phyloP scores from a whole-genome alignment of 2,888 invertebrate species.

The Aspidiotus destructor region DNA sequence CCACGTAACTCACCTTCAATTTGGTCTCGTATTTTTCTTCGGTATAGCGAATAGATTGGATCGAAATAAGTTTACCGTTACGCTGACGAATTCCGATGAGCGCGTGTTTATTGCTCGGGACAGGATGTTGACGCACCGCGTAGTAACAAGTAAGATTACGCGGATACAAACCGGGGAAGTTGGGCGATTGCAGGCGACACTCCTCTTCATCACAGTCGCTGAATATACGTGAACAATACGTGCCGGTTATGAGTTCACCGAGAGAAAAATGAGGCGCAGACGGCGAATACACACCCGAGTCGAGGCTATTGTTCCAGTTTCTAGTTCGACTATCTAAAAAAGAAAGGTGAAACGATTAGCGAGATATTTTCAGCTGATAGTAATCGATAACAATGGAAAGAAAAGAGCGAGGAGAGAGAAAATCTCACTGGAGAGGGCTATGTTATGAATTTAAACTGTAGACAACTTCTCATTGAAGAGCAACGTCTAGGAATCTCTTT shows the following conservation, averaged over 20 bases:
- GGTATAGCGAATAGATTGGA: conserved; percentile 51
- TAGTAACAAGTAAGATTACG: conserved; percentile 90
- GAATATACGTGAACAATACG: conserved; percentile 85
- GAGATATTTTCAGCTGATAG: too few relatives aligned
- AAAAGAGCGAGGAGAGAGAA: too few relatives aligned
- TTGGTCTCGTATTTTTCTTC: conserved; percentile 43
- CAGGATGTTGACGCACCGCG: conserved; percentile 72
- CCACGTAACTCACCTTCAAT: conserved; percentile 41
- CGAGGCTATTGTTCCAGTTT: conserved; percentile 1
- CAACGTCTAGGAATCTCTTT: too few relatives aligned
- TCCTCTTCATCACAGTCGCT: conserved; percentile 84
- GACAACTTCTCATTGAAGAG: too few relatives aligned
- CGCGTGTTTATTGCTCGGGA: conserved; percentile 78
- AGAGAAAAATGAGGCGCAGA: conserved; percentile 54
- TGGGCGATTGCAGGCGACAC: conserved; percentile 82
- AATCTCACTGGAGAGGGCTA: too few relatives aligned
- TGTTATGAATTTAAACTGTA: too few relatives aligned
- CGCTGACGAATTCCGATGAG: conserved; percentile 75
- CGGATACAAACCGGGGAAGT: conserved; percentile 87
- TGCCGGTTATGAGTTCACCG: conserved; percentile 81
- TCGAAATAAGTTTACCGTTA: conserved; percentile 74
- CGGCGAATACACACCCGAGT: conserved; percentile 5
- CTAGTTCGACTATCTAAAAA: background rate
- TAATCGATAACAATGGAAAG: too few relatives aligned
- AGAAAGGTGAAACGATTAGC: background rate